Evolutionary conservation across 2,888 invertebrate species (phyloP).

Genomic region (Tholera decimalis): DNA sequence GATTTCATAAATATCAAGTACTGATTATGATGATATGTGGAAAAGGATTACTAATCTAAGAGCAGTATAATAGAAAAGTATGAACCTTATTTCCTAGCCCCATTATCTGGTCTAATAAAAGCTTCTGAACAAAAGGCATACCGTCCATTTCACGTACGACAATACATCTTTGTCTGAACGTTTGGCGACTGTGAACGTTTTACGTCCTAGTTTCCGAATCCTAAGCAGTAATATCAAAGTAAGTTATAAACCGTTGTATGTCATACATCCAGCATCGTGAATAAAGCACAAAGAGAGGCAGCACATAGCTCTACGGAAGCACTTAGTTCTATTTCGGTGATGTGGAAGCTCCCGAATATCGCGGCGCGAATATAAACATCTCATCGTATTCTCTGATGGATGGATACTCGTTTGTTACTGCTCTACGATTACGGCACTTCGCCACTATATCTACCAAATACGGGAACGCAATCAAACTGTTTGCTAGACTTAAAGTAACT

Average conservation of each 20-base stretch:
- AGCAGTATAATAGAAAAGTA: neutral
- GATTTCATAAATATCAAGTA: conserved; percentile 20
- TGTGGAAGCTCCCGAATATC: conserved; percentile 69
- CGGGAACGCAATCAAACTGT: conserved; percentile 15
- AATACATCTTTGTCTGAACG: conserved; percentile 28
- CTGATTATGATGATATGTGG: conserved; percentile 8
- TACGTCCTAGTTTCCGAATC: conserved; percentile 27
- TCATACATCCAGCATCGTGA: conserved; percentile 55
- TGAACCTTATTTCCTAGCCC: neutral
- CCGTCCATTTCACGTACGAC: conserved; percentile 25
- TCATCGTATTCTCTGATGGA: conserved; percentile 66
- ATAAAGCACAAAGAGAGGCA: conserved; percentile 66
- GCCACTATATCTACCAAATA: conserved; percentile 40
- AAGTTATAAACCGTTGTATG: conserved; percentile 16
- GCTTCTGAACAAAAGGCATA: conserved; percentile 24
- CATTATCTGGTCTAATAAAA: conserved; percentile 20
- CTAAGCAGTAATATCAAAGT: conserved; percentile 13
- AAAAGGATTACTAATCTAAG: conserved; percentile 4
- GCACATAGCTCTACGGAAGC: conserved; percentile 81
- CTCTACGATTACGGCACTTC: conserved; percentile 53
- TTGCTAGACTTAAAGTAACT: conserved; percentile 17
- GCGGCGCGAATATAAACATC: conserved; percentile 72
- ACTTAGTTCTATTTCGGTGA: conserved; percentile 84
- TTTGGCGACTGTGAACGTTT: conserved; percentile 16
- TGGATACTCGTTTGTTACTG: conserved; percentile 52